These are phyloP conservation scores for Bombus confusus DNA, from an alignment of 1,140 invertebrate genomes.

Conservation along the genomic window DNA sequence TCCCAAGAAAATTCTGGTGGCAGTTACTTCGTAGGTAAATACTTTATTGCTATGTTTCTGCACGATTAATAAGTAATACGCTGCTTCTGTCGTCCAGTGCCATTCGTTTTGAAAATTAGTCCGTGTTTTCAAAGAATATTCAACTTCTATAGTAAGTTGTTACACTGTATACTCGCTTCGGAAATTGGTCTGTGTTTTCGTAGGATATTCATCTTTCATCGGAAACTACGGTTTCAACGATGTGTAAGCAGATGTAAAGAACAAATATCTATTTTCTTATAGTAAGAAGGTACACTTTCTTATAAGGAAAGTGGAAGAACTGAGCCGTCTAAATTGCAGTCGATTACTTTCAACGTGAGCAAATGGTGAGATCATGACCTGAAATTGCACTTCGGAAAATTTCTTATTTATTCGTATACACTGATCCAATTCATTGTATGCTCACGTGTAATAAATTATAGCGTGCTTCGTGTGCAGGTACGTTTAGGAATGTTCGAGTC, in stretches of 20 bases:
- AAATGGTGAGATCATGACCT: not conserved
- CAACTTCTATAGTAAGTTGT: no score
- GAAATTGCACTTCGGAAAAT: not conserved
- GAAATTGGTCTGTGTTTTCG: no score
- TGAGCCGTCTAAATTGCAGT: not conserved
- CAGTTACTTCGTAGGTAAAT: not conserved
- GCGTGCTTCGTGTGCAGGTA: no score
- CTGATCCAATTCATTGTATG: no score
- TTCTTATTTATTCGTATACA: not conserved
- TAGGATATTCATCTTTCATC: no score
- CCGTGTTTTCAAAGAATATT: no score
- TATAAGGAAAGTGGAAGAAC: not conserved
- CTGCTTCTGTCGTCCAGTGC: fast-evolving
- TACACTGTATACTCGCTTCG: no score
- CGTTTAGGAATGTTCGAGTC: no score
- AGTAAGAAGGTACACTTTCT: no score
- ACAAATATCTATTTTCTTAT: not conserved
- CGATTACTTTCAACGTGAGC: not conserved
- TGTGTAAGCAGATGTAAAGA: no score
- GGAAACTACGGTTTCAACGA: no score
- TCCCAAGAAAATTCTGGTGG: not conserved
- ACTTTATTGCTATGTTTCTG: not conserved
- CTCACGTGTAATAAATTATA: no score
- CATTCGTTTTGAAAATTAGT: not conserved
- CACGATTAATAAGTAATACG: not conserved